Evolutionary conservation across 2,797 vertebrate species (phyloP).

Genomic region (Chaenodraco wilsoni): DNA sequence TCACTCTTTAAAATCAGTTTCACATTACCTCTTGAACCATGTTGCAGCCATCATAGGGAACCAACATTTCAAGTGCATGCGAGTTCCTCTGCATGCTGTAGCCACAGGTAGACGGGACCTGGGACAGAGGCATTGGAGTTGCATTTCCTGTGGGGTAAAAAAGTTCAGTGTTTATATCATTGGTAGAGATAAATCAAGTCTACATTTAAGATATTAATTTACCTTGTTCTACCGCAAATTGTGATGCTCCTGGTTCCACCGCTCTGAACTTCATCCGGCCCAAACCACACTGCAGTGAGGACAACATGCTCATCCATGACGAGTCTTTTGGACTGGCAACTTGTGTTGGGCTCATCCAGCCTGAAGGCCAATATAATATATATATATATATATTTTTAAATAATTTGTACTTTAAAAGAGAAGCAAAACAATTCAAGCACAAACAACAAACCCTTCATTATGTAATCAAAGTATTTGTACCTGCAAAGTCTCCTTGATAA

Average conservation of each 20-base stretch:
- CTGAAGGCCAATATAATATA: conserved; percentile 10
- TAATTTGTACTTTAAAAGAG: too few relatives aligned
- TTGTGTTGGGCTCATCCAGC: neutral
- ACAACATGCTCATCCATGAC: conserved; percentile 50
- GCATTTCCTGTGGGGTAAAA: conserved; percentile 11
- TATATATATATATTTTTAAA: too few relatives aligned
- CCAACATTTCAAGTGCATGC: conserved; percentile 41
- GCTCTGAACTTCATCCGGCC: conserved; percentile 70
- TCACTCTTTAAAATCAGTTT: too few relatives aligned
- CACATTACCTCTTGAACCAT: conserved; percentile 57
- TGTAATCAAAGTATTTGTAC: conserved; percentile 16
- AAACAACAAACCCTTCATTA: neutral
- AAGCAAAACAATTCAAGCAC: too few relatives aligned
- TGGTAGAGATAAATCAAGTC: neutral
- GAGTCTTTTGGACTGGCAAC: conserved; percentile 13
- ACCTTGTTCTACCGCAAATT: conserved; percentile 60
- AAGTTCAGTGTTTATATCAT: neutral
- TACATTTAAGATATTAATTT: neutral
- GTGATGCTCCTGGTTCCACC: conserved; percentile 46
- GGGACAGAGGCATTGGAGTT: conserved; percentile 42
- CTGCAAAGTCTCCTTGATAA: conserved; percentile 66
- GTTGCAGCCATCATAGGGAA: conserved; percentile 58
- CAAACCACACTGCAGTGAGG: conserved; percentile 59
- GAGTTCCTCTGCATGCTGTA: conserved; percentile 62
- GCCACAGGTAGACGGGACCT: conserved; percentile 67